Evolutionary conservation across 2,888 invertebrate genomes (phyloP).

Genomic region (Corbicula japonica): DNA sequence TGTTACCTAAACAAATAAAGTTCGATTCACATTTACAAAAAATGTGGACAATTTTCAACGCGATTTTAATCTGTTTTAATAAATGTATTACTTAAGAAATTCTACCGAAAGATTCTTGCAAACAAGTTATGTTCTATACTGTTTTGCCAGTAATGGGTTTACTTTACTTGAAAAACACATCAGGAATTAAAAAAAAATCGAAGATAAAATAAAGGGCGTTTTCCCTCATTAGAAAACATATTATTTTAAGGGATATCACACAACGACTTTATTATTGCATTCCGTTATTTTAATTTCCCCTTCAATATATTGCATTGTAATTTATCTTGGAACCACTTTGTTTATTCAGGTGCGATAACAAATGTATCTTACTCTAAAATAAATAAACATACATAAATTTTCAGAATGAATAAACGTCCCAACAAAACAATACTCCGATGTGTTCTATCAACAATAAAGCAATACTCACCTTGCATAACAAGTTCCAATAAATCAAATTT

Average conservation of each 20-base stretch:
- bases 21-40: slow-evolving; percentile 12
- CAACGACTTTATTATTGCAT: no score
- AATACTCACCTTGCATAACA: slow-evolving; percentile 64
- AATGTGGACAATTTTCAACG: background rate
- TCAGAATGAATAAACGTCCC: slow-evolving; percentile 3
- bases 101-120: no score
- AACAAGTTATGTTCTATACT: no score
- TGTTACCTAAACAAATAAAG: slow-evolving; percentile 30
- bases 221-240: no score
- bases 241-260: no score
- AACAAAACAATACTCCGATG: background rate
- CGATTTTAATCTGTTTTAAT: background rate
- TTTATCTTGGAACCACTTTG: slow-evolving; percentile 15
- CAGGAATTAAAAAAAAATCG: no score
- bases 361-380: slow-evolving; percentile 9
- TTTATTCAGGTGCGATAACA: slow-evolving; percentile 33
- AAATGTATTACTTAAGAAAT: no score
- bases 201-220: no score
- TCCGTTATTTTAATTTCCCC: no score
- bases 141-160: no score
- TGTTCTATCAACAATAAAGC: slow-evolving; percentile 31
- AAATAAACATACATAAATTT: slow-evolving; percentile 12
- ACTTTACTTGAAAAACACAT: no score
- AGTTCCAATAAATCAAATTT: slow-evolving; percentile 64
- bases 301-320: slow-evolving; percentile 10